These are phyloP conservation scores for Acrossocheilus fasciatus DNA, from an alignment of 2,797 vertebrate species.

Conservation along the genomic window DNA sequence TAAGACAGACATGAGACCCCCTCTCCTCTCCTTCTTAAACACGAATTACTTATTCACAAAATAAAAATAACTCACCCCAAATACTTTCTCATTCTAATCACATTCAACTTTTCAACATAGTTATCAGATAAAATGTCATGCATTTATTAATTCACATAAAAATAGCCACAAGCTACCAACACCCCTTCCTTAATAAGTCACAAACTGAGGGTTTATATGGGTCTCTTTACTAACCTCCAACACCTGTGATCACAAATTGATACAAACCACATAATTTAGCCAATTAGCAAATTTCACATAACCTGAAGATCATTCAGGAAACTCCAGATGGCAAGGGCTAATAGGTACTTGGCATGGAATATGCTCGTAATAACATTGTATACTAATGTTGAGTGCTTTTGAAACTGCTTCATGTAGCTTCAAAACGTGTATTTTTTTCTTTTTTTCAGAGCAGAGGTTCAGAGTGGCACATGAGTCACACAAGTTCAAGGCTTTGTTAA, in stretches of 20 bases:
- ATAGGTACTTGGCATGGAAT: background rate
- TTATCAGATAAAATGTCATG: too few species aligned
- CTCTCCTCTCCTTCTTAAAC: too few species aligned
- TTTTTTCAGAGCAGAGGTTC: background rate
- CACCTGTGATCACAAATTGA: background rate
- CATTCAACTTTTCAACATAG: too few species aligned
- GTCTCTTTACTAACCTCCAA: background rate
- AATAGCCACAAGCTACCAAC: too few species aligned
- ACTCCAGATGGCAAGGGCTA: constrained; percentile 1
- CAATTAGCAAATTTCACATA: background rate
- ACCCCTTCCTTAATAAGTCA: too few species aligned
- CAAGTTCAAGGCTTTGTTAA: background rate
- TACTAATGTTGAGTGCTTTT: background rate
- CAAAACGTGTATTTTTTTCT: background rate
- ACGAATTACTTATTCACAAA: too few species aligned
- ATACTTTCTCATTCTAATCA: too few species aligned
- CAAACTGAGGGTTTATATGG: background rate
- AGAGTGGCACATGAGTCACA: background rate
- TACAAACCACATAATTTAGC: background rate
- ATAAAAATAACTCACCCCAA: too few species aligned
- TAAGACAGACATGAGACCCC: too few species aligned
- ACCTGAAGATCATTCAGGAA: background rate
- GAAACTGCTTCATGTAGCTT: background rate
- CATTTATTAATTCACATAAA: too few species aligned
- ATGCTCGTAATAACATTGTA: background rate